These are phyloP conservation scores for Phrynocephalus guinanensis DNA, from an alignment of 2,797 vertebrate species.

Conservation along the genomic window DNA sequence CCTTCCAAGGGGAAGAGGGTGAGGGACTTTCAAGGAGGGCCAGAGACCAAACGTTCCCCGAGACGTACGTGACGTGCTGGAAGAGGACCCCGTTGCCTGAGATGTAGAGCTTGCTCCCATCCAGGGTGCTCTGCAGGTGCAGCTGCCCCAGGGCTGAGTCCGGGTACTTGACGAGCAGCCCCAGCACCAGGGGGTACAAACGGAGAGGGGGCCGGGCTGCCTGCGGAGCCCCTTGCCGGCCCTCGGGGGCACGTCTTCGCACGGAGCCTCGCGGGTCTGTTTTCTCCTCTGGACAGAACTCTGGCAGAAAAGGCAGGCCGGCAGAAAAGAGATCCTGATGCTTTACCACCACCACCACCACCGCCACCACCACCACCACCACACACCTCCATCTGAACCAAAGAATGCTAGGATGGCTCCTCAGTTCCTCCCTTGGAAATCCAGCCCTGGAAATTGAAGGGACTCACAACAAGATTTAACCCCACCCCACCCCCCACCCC, in stretches of 20 bases:
- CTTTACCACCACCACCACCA: not conserved
- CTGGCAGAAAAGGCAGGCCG: conserved; percentile 48
- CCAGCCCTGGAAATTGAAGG: too few relatives aligned
- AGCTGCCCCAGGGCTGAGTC: conserved; percentile 78
- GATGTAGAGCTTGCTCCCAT: conserved; percentile 71
- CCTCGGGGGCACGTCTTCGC: conserved; percentile 28
- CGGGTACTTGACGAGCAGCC: conserved; percentile 75
- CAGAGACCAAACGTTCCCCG: too few relatives aligned
- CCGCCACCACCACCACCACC: not conserved
- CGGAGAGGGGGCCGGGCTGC: conserved; percentile 34
- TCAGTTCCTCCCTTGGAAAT: too few relatives aligned
- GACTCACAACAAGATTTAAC: too few relatives aligned
- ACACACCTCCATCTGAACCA: not conserved
- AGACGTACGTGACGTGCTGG: conserved; percentile 71
- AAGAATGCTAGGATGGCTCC: not conserved
- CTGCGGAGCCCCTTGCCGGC: not conserved
- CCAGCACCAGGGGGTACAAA: conserved; percentile 72
- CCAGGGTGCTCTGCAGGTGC: conserved; percentile 70
- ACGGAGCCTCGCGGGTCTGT: conserved; percentile 49
- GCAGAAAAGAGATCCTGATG: too few relatives aligned
- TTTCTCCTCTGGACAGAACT: conserved; percentile 44
- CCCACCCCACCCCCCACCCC: too few relatives aligned
- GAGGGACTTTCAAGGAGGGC: not conserved
- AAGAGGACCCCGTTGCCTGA: conserved; percentile 75
- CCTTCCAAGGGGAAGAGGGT: not conserved